Evolutionary conservation across 2,888 invertebrate species (phyloP).

Genomic region (Dicyrtoma fusca): DNA sequence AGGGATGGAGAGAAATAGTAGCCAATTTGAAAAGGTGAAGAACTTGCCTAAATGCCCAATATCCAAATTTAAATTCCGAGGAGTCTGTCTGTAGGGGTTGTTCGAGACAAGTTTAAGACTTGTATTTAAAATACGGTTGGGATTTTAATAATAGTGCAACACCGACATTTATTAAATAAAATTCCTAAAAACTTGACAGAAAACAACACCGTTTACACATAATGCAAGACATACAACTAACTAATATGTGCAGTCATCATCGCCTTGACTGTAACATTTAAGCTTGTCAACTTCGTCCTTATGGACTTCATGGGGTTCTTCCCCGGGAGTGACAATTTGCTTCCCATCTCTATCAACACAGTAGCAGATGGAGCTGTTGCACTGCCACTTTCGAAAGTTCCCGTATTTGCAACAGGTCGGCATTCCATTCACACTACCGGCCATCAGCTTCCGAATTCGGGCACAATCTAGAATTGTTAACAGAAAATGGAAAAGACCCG

Average conservation of each 20-base stretch:
- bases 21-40: too few species aligned
- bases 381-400: slow-evolving; percentile 68
- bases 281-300: slow-evolving; percentile 29
- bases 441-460: slow-evolving; percentile 63
- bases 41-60: too few species aligned
- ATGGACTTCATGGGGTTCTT: slow-evolving; percentile 27
- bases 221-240: too few species aligned
- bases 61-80: too few species aligned
- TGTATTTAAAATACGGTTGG: too few species aligned
- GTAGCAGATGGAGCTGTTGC: slow-evolving; percentile 66
- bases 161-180: too few species aligned
- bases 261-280: slow-evolving; percentile 12
- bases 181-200: too few species aligned
- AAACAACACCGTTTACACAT: too few species aligned
- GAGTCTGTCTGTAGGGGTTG: too few species aligned
- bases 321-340: slow-evolving; percentile 35
- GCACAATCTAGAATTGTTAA: slow-evolving; percentile 72
- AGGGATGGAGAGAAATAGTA: too few species aligned
- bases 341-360: slow-evolving; percentile 68
- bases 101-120: too few species aligned
- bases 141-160: too few species aligned
- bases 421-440: slow-evolving; percentile 59
- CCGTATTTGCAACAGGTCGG: slow-evolving; percentile 69
- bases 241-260: slow-evolving; percentile 23
- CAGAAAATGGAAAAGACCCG: not conserved